Evolutionary conservation across 2,888 invertebrate species (phyloP).

Genomic region (Torymus texanus): DNA sequence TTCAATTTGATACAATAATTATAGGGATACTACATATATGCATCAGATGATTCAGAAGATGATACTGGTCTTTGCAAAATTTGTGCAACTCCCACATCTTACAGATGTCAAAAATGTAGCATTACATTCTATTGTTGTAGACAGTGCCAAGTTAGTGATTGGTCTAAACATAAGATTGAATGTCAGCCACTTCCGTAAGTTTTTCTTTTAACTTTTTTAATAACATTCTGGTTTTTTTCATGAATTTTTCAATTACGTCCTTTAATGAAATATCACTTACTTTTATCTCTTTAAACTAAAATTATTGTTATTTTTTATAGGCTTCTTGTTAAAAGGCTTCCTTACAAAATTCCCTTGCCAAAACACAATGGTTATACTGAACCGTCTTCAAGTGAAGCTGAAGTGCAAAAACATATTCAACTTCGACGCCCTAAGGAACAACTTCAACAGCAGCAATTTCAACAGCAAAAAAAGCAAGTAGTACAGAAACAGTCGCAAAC

Average conservation of each 20-base stretch:
- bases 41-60: conserved; percentile 57
- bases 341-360: no score
- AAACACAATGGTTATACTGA: no score
- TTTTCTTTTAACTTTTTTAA: conserved; percentile 13
- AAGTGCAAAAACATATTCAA: neutral
- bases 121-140: conserved; percentile 66
- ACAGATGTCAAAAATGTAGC: conserved; percentile 62
- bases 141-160: conserved; percentile 67
- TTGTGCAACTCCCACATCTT: conserved; percentile 58
- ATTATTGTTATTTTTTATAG: no score
- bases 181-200: conserved; percentile 68
- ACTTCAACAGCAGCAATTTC: neutral
- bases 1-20: conserved; percentile 6
- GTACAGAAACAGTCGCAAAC: neutral
- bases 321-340: no score
- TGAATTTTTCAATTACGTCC: no score
- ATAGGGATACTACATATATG: conserved; percentile 66
- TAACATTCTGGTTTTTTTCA: no score
- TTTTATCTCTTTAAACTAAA: no score
- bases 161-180: conserved; percentile 65
- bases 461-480: neutral
- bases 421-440: conserved; percentile 9
- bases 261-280: no score
- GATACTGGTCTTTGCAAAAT: conserved; percentile 62
- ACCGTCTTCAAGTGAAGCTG: no score